phyloP scores from a whole-genome alignment of 1,140 invertebrate species.

The Dendroctonus valens region DNA sequence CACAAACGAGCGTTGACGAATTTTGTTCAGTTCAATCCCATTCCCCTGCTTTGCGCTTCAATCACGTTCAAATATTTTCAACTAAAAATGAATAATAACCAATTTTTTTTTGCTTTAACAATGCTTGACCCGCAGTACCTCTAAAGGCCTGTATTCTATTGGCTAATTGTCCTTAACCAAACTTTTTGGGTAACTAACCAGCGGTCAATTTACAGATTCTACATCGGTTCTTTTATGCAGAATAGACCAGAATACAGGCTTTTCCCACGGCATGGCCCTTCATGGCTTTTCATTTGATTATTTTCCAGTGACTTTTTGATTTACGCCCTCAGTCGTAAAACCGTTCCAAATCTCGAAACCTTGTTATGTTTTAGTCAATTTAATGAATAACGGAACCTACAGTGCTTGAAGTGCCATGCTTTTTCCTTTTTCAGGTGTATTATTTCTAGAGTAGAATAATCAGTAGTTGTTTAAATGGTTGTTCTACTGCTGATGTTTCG shows the following conservation, averaged over 20 bases:
- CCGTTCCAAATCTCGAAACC: slow-evolving; percentile 43
- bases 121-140: slow-evolving; percentile 19
- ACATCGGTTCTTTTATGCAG: background rate
- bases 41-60: no score
- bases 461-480: background rate
- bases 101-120: slow-evolving; percentile 18
- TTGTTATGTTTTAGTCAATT: slow-evolving; percentile 9
- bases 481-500: no score
- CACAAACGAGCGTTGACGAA: no score
- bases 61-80: no score
- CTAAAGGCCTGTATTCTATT: slow-evolving; percentile 19
- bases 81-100: background rate
- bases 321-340: background rate
- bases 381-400: slow-evolving; percentile 40
- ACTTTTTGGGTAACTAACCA: background rate
- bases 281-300: slow-evolving; percentile 41
- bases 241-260: slow-evolving; percentile 15
- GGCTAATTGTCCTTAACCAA: background rate
- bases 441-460: background rate
- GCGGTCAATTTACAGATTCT: background rate
- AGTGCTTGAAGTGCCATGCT: slow-evolving; percentile 49
- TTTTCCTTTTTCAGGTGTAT: slow-evolving; percentile 32
- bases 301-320: background rate
- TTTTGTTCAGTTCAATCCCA: no score
- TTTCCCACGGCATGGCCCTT: slow-evolving; percentile 49